A percentile compares a stretch with the other conserved stretches of the same genome.
These are phyloP conservation scores for Aleiodes leptofemur DNA, from an alignment of 2,888 invertebrate species.

Conservation along the genomic window DNA sequence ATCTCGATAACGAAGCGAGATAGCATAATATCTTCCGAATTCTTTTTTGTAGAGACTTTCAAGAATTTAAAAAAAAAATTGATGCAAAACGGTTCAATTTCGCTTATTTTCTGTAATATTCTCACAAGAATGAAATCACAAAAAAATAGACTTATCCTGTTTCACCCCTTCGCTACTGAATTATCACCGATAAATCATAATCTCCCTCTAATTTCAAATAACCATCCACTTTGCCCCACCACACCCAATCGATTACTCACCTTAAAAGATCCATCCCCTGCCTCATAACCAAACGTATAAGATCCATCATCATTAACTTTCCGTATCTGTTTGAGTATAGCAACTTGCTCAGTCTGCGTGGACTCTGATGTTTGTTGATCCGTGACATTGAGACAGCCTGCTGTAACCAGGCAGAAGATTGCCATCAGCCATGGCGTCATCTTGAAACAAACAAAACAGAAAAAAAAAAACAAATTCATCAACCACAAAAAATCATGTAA, in stretches of 20 bases:
- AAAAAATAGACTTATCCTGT: too few species aligned
- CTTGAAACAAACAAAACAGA: conserved; percentile 57
- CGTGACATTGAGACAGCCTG: conserved; percentile 71
- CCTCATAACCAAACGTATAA: conserved; percentile 90
- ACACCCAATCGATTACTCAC: conserved; percentile 53
- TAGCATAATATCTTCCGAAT: too few species aligned
- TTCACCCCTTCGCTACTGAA: too few species aligned
- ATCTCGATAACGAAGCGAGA: too few species aligned
- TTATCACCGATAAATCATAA: too few species aligned
- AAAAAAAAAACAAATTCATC: neutral
- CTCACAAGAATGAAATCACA: too few species aligned
- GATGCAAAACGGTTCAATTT: too few species aligned
- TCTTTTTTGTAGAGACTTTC: too few species aligned
- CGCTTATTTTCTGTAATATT: too few species aligned
- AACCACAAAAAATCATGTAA: neutral
- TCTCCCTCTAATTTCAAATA: too few species aligned
- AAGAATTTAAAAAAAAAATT: too few species aligned
- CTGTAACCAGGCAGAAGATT: conserved; percentile 71
- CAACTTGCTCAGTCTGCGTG: conserved; percentile 82
- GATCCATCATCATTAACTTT: conserved; percentile 89
- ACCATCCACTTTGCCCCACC: conserved; percentile 40
- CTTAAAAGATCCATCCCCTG: conserved; percentile 90
- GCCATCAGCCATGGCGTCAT: conserved; percentile 75
- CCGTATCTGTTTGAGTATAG: conserved; percentile 88
- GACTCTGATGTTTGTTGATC: conserved; percentile 78